Evolutionary conservation across 2,797 vertebrate species (phyloP).

Genomic region (Cygnus olor): DNA sequence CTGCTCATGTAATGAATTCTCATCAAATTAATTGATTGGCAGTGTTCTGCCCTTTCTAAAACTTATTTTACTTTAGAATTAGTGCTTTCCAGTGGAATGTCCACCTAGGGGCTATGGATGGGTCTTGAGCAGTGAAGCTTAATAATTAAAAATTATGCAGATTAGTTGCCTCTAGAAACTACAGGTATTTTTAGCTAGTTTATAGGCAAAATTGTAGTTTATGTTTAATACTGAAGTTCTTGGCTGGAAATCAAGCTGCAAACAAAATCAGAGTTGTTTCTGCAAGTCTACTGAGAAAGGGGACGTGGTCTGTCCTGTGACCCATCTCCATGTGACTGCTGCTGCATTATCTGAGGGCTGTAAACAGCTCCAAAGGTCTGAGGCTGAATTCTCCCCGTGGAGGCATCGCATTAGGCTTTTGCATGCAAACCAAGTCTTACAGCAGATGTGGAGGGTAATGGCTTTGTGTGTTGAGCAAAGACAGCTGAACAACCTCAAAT

Average conservation of each 20-base stretch:
- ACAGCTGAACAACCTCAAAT: not conserved
- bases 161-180: not conserved
- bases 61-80: not conserved
- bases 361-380: not conserved
- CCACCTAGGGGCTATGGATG: not conserved
- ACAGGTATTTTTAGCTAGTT: conserved; percentile 32
- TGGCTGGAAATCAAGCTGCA: not conserved
- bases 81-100: not conserved
- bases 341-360: not conserved
- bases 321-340: not conserved
- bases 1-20: not conserved
- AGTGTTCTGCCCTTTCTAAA: not conserved
- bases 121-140: not conserved
- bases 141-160: conserved; percentile 9
- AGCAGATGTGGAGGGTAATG: not conserved
- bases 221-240: not conserved
- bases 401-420: not conserved
- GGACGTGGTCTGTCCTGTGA: not conserved
- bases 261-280: not conserved
- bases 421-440: not conserved
- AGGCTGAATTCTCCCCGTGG: not conserved
- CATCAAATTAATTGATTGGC: not conserved
- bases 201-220: not conserved
- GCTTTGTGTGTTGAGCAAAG: not conserved
- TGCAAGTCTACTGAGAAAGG: not conserved